A percentile compares a stretch with the other conserved stretches of the same genome.
Conservation (phyloP, 2,113 vertebrate species). For the Halichoeres trimaculatus region DNA sequence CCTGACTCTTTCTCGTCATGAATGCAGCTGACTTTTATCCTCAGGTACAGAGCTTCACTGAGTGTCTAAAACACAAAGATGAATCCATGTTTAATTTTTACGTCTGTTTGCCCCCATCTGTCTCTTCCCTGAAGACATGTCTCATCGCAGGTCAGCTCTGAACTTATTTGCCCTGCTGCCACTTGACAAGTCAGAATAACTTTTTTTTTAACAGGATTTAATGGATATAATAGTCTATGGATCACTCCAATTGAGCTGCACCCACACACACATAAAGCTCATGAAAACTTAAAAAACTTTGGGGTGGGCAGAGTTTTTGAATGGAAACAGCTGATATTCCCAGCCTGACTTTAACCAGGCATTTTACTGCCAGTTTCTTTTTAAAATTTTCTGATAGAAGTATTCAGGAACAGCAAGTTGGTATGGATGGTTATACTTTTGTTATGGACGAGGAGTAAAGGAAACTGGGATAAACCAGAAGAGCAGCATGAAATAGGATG, state of each 20-base stretch:
- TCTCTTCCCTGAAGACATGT: background rate
- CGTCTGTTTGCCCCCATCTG: background rate
- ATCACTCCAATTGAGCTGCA: constrained; percentile 7
- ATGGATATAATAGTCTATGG: background rate
- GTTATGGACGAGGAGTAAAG: no score
- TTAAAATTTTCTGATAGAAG: no score
- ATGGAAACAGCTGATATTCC: no score
- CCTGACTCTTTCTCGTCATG: background rate
- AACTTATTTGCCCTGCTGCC: background rate
- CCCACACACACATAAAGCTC: no score
- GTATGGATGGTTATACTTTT: no score
- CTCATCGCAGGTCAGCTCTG: background rate
- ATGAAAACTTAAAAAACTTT: no score
- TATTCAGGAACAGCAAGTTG: no score
- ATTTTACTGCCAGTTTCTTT: no score
- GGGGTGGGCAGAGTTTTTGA: no score
- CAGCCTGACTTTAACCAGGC: no score
- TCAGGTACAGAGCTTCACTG: background rate
- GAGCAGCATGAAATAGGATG: no score
- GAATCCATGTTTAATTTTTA: background rate
- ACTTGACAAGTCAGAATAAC: background rate
- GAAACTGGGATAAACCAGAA: no score
- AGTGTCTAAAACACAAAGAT: background rate
- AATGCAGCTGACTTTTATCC: background rate
- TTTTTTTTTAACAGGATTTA: background rate